A percentile compares a stretch with the other conserved stretches of the same genome.
These are phyloP conservation scores for Acanthurus tractus DNA, from an alignment of 2,797 vertebrate genomes.

Conservation along the genomic window DNA sequence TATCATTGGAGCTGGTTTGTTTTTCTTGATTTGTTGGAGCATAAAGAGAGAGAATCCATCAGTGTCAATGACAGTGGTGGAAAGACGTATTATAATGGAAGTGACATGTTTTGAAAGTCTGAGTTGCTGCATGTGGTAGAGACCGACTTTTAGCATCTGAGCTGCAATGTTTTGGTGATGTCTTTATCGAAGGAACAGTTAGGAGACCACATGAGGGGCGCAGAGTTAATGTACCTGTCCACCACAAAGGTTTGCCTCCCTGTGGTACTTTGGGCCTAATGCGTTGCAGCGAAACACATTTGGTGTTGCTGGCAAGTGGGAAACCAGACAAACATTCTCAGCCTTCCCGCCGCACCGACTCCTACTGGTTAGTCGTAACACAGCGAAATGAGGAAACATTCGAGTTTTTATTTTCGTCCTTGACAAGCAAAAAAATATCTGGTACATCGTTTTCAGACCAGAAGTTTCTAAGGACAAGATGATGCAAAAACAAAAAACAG, in stretches of 20 bases:
- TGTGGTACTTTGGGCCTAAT: background rate
- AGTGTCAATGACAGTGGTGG: conserved; percentile 16
- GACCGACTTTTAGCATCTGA: background rate
- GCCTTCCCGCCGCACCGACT: background rate
- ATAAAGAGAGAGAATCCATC: conserved; percentile 18
- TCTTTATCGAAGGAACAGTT: background rate
- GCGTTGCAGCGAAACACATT: background rate
- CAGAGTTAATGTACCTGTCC: background rate
- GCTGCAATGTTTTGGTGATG: background rate
- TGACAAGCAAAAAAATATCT: too few species aligned
- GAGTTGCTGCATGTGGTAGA: background rate
- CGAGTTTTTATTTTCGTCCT: too few species aligned
- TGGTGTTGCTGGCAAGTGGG: background rate
- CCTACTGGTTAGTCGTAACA: background rate
- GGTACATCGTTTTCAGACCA: too few species aligned
- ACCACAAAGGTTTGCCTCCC: background rate
- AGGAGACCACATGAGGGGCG: background rate
- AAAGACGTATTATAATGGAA: conserved; percentile 25
- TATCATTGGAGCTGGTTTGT: conserved; percentile 45
- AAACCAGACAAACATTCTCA: background rate
- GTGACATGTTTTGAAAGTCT: conserved; percentile 5
- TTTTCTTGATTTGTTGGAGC: conserved; percentile 48
- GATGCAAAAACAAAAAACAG: too few species aligned
- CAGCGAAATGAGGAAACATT: too few species aligned
- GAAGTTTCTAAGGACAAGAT: too few species aligned